Evolutionary conservation across 2,888 invertebrate genomes (phyloP).

Genomic region (Protonemura montana): DNA sequence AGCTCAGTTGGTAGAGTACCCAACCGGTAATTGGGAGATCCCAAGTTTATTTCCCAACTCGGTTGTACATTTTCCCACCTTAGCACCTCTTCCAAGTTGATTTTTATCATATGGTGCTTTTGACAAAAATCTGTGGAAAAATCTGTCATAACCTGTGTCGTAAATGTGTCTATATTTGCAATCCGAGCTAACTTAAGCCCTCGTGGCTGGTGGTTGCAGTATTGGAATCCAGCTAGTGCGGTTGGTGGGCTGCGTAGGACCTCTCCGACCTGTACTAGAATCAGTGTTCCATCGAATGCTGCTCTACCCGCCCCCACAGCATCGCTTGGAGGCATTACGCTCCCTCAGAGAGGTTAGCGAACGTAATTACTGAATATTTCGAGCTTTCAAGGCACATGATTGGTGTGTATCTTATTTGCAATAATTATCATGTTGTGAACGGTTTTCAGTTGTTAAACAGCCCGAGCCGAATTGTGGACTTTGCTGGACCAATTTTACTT

Average conservation of each 20-base stretch:
- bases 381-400: background rate
- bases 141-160: background rate
- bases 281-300: slow-evolving; percentile 93
- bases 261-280: slow-evolving; percentile 89
- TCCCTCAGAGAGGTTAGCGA: slow-evolving; percentile 75
- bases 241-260: slow-evolving; percentile 85
- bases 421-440: too few relatives aligned
- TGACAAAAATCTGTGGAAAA: too few relatives aligned
- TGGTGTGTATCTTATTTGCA: too few relatives aligned
- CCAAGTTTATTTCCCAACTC: too few relatives aligned
- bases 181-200: background rate
- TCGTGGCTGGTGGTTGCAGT: slow-evolving; percentile 60
- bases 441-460: slow-evolving; percentile 70
- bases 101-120: too few relatives aligned
- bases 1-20: too few relatives aligned
- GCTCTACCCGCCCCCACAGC: slow-evolving; percentile 84
- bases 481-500: slow-evolving; percentile 65
- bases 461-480: slow-evolving; percentile 80
- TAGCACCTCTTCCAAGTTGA: too few relatives aligned
- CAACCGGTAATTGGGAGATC: too few relatives aligned
- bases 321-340: slow-evolving; percentile 84
- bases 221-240: slow-evolving; percentile 90
- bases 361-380: background rate
- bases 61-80: too few relatives aligned
- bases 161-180: background rate